Evolutionary conservation across 2,113 vertebrate species (phyloP), one percentile per base, ranked within the genome.

Genomic region (Ammodytes marinus): DNA sequence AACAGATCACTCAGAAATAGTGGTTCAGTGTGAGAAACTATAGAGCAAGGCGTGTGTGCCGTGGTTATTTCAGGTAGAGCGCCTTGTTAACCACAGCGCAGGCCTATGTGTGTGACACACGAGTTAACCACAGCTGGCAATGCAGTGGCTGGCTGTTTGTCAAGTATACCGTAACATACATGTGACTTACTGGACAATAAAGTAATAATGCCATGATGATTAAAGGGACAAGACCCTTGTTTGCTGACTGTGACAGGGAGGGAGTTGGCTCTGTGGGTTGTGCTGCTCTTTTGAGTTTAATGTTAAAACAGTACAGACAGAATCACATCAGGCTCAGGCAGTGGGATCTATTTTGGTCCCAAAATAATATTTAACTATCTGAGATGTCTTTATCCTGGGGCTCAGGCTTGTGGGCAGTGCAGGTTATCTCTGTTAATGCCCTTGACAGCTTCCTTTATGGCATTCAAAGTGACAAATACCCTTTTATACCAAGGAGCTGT

Each of bases 221-320:
- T 9, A 63, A 49, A 57, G 54, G 19, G 12, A 13, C 1, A 4
- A 76, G 54, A 69, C 69, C 79, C 77, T 73, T 80, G 80, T 88
- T 88, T 86, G 74, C 77, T 60, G 5, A 2, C 3, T 15, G 68
- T 45, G 13, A 10, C 55, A 73, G n/a, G n/a, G n/a, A 83, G 87
- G 83, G 77, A 82, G 81, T 86, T 83, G 42, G n/a, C 27, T 74
- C 59, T 66, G 65, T 49, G 60, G 42, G 45, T 8, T 70, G 69
- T 55, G 54, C 57, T 47, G 70, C 45, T 68, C 54, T 17, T 17
- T 37, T 9, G 12, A 3, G 49, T 27, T 27, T 12, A 57, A 64
- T 37, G 12, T 27, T 12, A 57, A 64, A 19, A 9, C 10, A 37
- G 27, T 27, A 45, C 27, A n/a, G 15, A 37, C 9, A 40, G 54